Conservation (phyloP, 2,797 vertebrate genomes). For the Crotalus adamanteus region DNA sequence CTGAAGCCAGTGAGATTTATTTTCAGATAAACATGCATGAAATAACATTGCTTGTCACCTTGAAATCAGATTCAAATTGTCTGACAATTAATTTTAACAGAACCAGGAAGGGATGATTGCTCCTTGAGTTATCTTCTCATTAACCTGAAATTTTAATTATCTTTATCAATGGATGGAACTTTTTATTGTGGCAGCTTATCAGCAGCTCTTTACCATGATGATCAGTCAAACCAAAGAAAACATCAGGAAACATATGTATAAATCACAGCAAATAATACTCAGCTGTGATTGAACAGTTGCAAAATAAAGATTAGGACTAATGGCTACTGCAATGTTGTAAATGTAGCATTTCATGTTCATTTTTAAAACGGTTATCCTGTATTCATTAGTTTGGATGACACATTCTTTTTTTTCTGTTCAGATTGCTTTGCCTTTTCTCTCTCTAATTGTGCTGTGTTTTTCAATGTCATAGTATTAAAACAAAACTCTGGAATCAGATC, state of each 20-base stretch:
- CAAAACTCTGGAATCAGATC: neutral
- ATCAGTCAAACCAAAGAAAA: neutral
- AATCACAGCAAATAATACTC: neutral
- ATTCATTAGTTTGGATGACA: neutral
- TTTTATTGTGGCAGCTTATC: neutral
- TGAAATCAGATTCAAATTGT: neutral
- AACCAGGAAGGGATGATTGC: neutral
- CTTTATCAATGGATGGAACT: neutral
- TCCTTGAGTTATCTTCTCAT: neutral
- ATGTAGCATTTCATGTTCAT: neutral
- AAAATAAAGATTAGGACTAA: neutral
- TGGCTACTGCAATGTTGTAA: neutral
- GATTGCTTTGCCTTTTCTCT: neutral
- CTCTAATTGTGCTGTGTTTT: neutral
- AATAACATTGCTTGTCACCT: neutral
- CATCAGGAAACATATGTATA: neutral
- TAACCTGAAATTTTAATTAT: neutral
- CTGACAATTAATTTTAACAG: neutral
- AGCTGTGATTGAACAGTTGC: neutral
- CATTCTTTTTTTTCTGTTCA: neutral
- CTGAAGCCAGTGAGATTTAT: neutral
- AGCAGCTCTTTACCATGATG: neutral
- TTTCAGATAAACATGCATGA: neutral
- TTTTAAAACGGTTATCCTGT: neutral
- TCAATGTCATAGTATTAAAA: neutral